Evolutionary conservation across 2,888 invertebrate species (phyloP).

Genomic region (Tipula vernalis): DNA sequence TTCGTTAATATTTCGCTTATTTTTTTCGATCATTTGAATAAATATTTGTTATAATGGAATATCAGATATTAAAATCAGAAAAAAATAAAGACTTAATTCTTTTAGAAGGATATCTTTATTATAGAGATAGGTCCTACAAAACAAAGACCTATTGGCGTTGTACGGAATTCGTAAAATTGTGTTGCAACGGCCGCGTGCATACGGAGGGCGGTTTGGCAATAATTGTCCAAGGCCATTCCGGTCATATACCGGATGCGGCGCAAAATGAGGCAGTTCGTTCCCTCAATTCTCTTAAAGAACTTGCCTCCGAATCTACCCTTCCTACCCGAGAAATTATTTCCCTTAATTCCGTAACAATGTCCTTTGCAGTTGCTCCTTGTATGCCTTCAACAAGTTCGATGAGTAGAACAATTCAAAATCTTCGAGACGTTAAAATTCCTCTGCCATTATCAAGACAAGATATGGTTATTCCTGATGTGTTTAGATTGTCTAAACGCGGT

Average conservation of each 20-base stretch:
- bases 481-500: neutral
- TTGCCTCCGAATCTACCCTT: neutral
- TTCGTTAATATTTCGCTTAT: no score
- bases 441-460: neutral
- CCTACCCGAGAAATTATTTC: neutral
- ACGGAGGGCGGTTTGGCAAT: no score
- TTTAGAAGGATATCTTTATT: no score
- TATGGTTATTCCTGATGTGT: neutral
- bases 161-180: no score
- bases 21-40: no score
- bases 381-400: neutral
- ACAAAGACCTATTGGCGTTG: no score
- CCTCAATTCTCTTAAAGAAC: neutral
- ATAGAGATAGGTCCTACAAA: no score
- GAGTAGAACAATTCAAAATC: neutral
- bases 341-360: neutral
- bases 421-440: neutral
- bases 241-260: neutral
- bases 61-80: no score
- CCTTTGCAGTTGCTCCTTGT: neutral
- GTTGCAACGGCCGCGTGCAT: no score
- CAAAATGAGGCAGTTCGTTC: neutral
- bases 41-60: neutral
- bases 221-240: no score
- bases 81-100: no score